Base-by-base conservation (phyloP, 2,113 vertebrate genomes). In the Pterophyllum scalare region DNA sequence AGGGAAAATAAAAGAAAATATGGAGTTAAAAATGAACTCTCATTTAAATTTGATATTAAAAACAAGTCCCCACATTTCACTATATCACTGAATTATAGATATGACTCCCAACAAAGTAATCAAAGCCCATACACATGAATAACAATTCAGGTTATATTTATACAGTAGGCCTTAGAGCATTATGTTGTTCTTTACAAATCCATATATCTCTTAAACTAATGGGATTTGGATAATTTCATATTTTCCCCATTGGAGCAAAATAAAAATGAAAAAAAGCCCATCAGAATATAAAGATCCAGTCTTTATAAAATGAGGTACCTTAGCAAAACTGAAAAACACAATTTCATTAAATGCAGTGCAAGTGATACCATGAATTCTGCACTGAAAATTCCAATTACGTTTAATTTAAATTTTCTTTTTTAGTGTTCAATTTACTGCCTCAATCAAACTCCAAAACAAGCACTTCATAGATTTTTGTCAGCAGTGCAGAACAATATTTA, bases 301-400 rank as follows among this genome's bases (percentile, higher is more conserved):
- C 43, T 31, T 49, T 49, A 20, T 28, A 28, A 70, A 49, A 43
- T 10, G 2, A 46, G 20, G 24, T 8, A 20, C 17, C 5, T 72
- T 72, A 31, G 17, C 10, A 31, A 28, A 52, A 20, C 10, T 31
- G 24, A 52, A 17, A 38, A 72, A 70, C 65, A 8, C 43, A 31
- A 11, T 72, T 52, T 7, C 24, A 31, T 72, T 31, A 72, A 70
- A 72, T 3, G 65, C 6, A 3, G 10, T 2, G 9, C 4, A 11
- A 31, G 1, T 0, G 6, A 28, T 3, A 11, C 0, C 20, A 31
- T 20, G 17, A 72, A 54, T 72, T 72, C 0, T 4, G 28, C 52
- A 26, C 17, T 3, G 26, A 58, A 58, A 58, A 9, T 31, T 72
- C 31, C 64, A 14, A 31, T 52, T 8, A 72, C 0, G 26, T 72